A percentile compares a stretch with the other conserved stretches of the same genome.
Evolutionary conservation across 1,140 invertebrate species (phyloP).

Genomic region (Macrotrachela quadricornifera): DNA sequence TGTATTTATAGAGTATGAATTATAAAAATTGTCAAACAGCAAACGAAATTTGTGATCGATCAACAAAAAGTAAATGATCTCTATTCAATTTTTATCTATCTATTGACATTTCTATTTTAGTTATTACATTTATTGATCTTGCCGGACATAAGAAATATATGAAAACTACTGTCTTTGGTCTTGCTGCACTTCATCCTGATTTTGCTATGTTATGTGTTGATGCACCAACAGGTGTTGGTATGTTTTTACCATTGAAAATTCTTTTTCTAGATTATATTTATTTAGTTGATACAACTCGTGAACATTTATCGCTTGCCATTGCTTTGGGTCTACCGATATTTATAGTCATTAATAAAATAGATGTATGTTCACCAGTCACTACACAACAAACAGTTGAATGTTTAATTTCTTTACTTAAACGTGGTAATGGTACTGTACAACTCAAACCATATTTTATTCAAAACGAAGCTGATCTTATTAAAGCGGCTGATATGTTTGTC

Average conservation of each 20-base stretch:
- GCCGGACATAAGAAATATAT: constrained; percentile 89
- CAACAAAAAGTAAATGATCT: constrained; percentile 10
- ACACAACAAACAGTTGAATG: constrained; percentile 77
- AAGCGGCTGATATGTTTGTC: constrained; percentile 72
- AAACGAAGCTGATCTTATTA: constrained; percentile 74
- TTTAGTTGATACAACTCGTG: constrained; percentile 95
- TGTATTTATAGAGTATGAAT: neutral
- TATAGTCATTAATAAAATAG: constrained; percentile 93
- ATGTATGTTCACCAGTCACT: constrained; percentile 93
- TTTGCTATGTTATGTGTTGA: constrained; percentile 73
- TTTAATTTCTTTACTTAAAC: constrained; percentile 76
- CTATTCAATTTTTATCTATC: no score
- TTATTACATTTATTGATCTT: constrained; percentile 77
- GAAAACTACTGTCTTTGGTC: constrained; percentile 72
- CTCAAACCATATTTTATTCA: constrained; percentile 93
- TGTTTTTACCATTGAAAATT: no score
- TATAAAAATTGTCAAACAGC: constrained; percentile 56
- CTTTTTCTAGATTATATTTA: no score
- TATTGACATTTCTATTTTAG: no score
- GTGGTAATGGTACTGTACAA: constrained; percentile 61
- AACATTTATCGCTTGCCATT: constrained; percentile 80
- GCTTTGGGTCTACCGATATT: constrained; percentile 91
- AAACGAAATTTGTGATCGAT: constrained; percentile 56
- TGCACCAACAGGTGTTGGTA: constrained; percentile 29
- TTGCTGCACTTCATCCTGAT: constrained; percentile 79